phyloP scores from a whole-genome alignment of 2,888 invertebrate species.

The Azorinus chamasolen region DNA sequence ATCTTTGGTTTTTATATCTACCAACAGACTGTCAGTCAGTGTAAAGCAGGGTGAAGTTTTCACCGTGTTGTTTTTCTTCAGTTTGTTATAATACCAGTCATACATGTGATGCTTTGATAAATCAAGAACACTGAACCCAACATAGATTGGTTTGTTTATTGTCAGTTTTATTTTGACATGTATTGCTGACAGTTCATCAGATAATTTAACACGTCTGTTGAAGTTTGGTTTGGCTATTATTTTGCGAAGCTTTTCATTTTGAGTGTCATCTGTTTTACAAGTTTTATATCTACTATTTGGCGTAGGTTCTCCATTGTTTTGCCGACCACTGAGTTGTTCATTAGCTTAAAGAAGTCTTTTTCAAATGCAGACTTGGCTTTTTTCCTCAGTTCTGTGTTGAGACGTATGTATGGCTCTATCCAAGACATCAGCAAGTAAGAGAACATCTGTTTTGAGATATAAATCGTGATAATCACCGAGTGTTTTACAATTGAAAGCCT shows the following conservation, averaged over 20 bases:
- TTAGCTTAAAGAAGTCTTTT: too few species aligned
- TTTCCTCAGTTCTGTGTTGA: constrained; percentile 11
- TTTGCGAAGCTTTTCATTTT: constrained; percentile 30
- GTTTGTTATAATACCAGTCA: constrained; percentile 83
- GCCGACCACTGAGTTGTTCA: too few species aligned
- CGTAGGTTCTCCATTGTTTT: constrained; percentile 29
- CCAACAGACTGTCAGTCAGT: constrained; percentile 75
- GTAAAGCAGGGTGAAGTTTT: constrained; percentile 42
- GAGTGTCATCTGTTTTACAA: constrained; percentile 25
- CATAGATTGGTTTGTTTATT: constrained; percentile 49
- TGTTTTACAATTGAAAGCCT: constrained; percentile 55
- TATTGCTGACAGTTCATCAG: constrained; percentile 19
- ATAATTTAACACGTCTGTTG: not conserved
- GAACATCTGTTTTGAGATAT: too few species aligned
- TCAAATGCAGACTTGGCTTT: constrained; percentile 20
- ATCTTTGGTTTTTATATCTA: constrained; percentile 65
- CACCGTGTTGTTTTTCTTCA: too few species aligned
- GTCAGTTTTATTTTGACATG: constrained; percentile 40
- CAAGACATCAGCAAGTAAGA: too few species aligned
- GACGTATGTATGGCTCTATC: too few species aligned
- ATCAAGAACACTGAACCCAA: constrained; percentile 37
- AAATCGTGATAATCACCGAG: too few species aligned
- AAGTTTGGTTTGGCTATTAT: too few species aligned
- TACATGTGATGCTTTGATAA: constrained; percentile 46
- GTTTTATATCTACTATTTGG: constrained; percentile 23